Conservation (phyloP, 2,113 vertebrate species). For the Colinus virginianus region DNA sequence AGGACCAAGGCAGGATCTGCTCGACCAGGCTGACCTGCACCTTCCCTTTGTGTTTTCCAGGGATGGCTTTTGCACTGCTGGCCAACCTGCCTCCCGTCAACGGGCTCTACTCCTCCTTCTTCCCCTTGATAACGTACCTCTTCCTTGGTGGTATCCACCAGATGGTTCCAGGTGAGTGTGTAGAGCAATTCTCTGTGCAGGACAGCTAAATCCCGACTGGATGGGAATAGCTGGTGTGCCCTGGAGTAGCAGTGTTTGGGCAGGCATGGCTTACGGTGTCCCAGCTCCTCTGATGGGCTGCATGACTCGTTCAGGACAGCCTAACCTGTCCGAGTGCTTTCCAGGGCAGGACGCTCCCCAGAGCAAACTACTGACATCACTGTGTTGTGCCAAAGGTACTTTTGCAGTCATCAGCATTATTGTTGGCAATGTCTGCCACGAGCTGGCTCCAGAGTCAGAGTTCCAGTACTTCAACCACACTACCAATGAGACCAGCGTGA, state of each 20-base stretch:
- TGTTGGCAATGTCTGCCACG: constrained; percentile 87
- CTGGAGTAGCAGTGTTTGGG: background rate
- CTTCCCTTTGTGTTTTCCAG: constrained; percentile 65
- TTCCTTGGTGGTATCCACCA: constrained; percentile 91
- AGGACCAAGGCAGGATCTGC: background rate
- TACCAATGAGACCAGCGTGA: constrained; percentile 78
- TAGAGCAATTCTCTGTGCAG: background rate
- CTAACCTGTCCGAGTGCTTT: background rate
- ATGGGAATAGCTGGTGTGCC: accelerated
- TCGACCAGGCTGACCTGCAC: background rate
- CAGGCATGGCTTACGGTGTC: accelerated
- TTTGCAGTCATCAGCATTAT: constrained; percentile 95
- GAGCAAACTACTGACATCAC: background rate
- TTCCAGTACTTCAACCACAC: constrained; percentile 84
- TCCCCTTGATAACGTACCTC: constrained; percentile 89
- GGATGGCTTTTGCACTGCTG: constrained; percentile 92
- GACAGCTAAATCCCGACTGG: accelerated
- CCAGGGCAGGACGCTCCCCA: background rate
- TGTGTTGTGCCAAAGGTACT: constrained; percentile 78
- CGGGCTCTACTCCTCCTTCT: constrained; percentile 94
- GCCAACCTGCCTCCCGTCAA: constrained; percentile 93
- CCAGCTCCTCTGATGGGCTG: background rate
- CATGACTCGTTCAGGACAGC: background rate
- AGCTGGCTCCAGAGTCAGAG: constrained; percentile 85
- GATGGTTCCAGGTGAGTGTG: constrained; percentile 90